These are phyloP conservation scores for Noctilio leporinus DNA, from an alignment of 2,113 vertebrate species.

Conservation along the genomic window DNA sequence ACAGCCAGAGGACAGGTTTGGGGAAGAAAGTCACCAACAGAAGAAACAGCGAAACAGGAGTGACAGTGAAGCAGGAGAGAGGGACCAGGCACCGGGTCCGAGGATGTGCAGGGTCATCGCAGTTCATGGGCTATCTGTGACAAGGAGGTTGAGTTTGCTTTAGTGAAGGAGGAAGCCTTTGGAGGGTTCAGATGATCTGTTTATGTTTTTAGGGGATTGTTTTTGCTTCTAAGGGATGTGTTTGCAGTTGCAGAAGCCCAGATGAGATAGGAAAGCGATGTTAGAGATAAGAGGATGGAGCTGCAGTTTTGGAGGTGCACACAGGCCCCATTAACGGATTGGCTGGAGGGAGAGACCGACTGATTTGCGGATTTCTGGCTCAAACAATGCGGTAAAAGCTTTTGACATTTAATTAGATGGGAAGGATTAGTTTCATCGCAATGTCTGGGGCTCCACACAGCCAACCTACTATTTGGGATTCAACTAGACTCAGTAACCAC, in stretches of 20 bases:
- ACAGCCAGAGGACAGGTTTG: not conserved
- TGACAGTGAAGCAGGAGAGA: not conserved
- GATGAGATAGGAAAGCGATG: not conserved
- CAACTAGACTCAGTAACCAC: not conserved
- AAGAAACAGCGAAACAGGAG: not conserved
- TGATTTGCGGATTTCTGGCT: not conserved
- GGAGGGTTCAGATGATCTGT: not conserved
- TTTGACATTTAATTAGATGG: not conserved
- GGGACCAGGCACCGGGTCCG: not conserved
- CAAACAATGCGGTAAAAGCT: accelerated
- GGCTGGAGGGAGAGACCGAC: not conserved
- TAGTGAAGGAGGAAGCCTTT: not conserved
- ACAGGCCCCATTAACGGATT: not conserved
- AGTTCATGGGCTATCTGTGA: not conserved
- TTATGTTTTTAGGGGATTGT: not conserved
- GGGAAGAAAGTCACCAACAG: not conserved
- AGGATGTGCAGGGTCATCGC: not conserved
- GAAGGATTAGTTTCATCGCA: not conserved
- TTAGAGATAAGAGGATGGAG: not conserved
- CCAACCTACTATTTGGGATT: not conserved
- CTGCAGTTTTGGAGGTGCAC: not conserved
- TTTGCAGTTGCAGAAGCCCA: not conserved
- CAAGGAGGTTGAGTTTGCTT: not conserved
- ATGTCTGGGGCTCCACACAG: not conserved
- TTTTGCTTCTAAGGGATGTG: not conserved